phyloP scores from a whole-genome alignment of 2,888 invertebrate species.

The Amblyjoppa proteus region DNA sequence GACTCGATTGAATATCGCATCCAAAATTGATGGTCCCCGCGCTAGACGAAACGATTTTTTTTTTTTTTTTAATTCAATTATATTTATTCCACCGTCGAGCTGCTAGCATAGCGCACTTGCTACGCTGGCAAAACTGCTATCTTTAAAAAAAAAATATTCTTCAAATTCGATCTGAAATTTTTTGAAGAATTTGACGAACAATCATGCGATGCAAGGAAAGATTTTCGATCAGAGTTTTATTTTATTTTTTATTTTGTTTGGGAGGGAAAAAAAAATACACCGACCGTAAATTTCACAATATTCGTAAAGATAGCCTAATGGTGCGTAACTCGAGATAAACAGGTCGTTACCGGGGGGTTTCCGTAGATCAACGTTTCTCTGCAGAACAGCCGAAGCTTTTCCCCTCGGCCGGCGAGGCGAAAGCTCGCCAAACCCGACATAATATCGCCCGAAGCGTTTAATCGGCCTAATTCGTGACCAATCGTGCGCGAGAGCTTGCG shows the following conservation, averaged over 20 bases:
- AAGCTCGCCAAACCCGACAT: background rate
- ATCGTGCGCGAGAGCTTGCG: conserved; percentile 56
- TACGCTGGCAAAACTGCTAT: too few relatives aligned
- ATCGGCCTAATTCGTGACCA: conserved; percentile 51
- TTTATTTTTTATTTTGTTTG: too few relatives aligned
- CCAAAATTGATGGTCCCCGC: conserved; percentile 26
- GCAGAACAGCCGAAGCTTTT: background rate
- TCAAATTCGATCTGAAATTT: background rate
- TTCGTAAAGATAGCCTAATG: background rate
- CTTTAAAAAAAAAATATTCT: background rate
- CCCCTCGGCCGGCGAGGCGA: background rate
- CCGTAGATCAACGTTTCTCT: background rate
- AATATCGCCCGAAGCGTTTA: conserved; percentile 57
- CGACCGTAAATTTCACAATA: too few relatives aligned
- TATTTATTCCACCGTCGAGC: background rate
- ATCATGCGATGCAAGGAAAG: too few relatives aligned
- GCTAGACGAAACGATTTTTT: background rate
- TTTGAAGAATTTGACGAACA: too few relatives aligned
- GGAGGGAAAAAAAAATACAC: too few relatives aligned
- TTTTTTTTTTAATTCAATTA: background rate
- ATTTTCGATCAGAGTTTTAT: too few relatives aligned
- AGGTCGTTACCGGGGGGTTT: background rate
- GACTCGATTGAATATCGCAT: conserved; percentile 62
- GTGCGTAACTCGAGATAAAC: conserved; percentile 15
- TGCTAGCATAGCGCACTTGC: background rate